phyloP scores from a whole-genome alignment of 2,797 vertebrate species.

The Delichon dasypus region DNA sequence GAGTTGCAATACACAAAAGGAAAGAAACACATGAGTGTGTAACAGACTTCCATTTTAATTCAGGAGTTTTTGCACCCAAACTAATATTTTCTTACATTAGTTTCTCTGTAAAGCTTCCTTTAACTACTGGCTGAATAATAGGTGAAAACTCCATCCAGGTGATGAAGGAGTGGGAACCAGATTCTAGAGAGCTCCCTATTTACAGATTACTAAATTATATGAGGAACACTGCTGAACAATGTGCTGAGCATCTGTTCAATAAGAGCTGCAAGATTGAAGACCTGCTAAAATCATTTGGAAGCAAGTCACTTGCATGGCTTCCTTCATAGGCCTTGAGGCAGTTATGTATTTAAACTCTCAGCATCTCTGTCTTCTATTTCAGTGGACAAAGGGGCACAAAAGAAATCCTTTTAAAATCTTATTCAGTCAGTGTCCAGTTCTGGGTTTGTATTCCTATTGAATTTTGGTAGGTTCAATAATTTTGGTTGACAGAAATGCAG shows the following conservation, averaged over 20 bases:
- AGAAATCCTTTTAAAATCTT: not conserved
- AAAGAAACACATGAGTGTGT: not conserved
- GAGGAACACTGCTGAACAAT: not conserved
- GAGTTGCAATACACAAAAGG: not conserved
- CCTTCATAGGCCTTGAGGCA: slow-evolving; percentile 33
- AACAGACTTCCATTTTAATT: not conserved
- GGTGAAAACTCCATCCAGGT: not conserved
- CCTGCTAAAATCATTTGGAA: slow-evolving; percentile 27
- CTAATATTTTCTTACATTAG: not conserved
- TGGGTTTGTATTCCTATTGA: not conserved
- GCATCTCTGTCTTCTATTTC: not conserved
- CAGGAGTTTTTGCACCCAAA: not conserved
- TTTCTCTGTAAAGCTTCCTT: not conserved
- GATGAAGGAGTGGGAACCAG: not conserved
- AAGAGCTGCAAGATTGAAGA: not conserved
- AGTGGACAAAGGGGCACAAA: not conserved
- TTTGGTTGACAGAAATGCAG: not conserved
- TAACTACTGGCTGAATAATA: not conserved
- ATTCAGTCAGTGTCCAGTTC: not conserved
- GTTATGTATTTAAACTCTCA: not conserved
- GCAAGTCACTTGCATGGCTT: slow-evolving; percentile 41
- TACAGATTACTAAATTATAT: not conserved
- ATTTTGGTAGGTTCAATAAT: not conserved
- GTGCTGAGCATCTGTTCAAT: not conserved
- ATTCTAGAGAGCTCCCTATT: not conserved